Conservation (phyloP, 53 echinoderm and acorn worm species). For the Temnopleurus reevesii region DNA sequence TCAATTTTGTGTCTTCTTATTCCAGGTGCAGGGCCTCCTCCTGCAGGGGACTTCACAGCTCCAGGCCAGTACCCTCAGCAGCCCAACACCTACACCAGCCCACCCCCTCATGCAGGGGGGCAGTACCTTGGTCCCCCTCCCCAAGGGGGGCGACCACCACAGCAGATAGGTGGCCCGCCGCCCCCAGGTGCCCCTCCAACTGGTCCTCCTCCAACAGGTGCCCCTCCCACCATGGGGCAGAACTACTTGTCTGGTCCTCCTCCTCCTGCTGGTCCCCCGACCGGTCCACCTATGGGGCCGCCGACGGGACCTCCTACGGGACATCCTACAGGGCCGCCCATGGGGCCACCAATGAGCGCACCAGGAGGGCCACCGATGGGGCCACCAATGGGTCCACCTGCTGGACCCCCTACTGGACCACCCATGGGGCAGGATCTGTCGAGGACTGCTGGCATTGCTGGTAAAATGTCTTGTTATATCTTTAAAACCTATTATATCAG, state of each 20-base stretch:
- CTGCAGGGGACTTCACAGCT: conserved; percentile 34
- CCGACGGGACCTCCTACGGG: conserved; percentile 45
- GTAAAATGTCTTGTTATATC: background rate
- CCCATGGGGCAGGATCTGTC: conserved; percentile 31
- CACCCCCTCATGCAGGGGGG: conserved; percentile 39
- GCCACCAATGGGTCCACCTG: background rate
- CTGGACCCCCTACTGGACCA: conserved; percentile 46
- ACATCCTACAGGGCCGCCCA: background rate
- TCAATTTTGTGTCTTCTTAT: no score
- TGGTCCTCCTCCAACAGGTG: conserved; percentile 49
- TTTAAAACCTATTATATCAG: background rate
- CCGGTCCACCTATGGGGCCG: conserved; percentile 49
- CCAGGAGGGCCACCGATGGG: conserved; percentile 30
- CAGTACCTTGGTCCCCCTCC: conserved; percentile 56
- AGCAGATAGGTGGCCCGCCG: conserved; percentile 8
- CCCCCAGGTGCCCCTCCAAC: conserved; percentile 17
- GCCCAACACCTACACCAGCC: conserved; percentile 34
- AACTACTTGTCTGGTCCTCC: conserved; percentile 59
- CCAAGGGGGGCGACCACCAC: conserved; percentile 16
- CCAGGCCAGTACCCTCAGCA: conserved; percentile 34
- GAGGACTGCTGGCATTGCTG: conserved; percentile 26
- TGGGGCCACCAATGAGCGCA: conserved; percentile 40
- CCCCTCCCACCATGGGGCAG: conserved; percentile 42
- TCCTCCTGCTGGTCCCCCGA: conserved; percentile 65
- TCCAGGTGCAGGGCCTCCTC: conserved; percentile 7